Conservation (phyloP, 2,113 vertebrate genomes). For the Phaethon lepturus region DNA sequence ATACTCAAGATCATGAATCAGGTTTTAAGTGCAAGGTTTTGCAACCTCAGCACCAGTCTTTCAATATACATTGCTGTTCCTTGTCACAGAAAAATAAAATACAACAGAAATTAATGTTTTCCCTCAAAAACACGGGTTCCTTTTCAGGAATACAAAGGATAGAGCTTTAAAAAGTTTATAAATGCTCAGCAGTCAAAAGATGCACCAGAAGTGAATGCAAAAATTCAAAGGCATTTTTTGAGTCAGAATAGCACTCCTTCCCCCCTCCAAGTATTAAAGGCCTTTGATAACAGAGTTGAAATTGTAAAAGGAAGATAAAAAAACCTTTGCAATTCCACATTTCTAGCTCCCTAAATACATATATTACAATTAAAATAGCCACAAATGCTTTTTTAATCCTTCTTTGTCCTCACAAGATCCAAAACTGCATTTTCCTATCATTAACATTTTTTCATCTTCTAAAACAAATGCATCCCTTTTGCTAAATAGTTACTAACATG, state of each 20-base stretch:
- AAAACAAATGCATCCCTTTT: neutral
- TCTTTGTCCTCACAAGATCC: neutral
- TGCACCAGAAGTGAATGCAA: neutral
- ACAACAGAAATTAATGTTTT: neutral
- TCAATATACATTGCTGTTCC: neutral
- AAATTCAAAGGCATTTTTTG: neutral
- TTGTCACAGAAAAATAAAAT: neutral
- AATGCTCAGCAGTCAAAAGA: neutral
- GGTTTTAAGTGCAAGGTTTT: neutral
- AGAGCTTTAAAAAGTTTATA: neutral
- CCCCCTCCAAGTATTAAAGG: neutral
- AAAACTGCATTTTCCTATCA: neutral
- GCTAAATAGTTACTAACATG: constrained; percentile 2
- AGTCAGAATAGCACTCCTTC: neutral
- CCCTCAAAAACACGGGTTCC: neutral
- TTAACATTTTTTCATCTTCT: neutral
- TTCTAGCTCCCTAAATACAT: neutral
- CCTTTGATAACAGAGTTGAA: neutral
- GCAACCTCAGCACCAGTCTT: neutral
- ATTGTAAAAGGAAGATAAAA: neutral
- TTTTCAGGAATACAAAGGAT: neutral
- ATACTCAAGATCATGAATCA: neutral
- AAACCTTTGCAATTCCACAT: neutral
- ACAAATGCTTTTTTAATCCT: neutral
- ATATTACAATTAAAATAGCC: neutral